These are phyloP conservation scores for Actenoides hombroni DNA, from an alignment of 2,113 vertebrate species.

Conservation along the genomic window DNA sequence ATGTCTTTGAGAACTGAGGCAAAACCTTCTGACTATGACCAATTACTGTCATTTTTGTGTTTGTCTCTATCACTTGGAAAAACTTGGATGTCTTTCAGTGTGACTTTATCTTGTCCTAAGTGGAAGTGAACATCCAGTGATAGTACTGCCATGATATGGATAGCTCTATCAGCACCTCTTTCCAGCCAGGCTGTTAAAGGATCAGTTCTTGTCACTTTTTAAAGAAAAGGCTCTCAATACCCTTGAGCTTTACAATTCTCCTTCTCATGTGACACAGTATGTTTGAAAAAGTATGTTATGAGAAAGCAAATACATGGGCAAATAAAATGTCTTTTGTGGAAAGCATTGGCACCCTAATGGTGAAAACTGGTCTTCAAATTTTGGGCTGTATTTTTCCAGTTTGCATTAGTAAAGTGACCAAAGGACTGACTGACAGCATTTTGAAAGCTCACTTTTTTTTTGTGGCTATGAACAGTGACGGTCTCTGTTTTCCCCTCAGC, in stretches of 20 bases:
- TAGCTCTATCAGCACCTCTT: not conserved
- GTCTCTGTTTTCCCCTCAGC: slow-evolving; percentile 2
- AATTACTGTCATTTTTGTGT: not conserved
- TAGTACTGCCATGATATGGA: not conserved
- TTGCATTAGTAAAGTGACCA: not conserved
- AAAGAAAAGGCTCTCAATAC: not conserved
- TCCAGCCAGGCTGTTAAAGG: not conserved
- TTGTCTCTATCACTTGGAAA: not conserved
- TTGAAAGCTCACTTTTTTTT: not conserved
- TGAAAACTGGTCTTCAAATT: not conserved
- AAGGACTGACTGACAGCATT: not conserved
- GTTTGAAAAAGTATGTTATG: not conserved
- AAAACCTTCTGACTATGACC: not conserved
- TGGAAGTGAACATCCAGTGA: not conserved
- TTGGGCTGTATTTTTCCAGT: slow-evolving; percentile 28
- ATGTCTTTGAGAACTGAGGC: not conserved
- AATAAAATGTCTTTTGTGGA: not conserved
- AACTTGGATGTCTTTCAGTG: not conserved
- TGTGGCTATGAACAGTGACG: not conserved
- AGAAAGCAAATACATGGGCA: not conserved
- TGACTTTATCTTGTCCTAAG: not conserved
- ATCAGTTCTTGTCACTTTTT: not conserved
- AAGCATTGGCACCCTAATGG: not conserved
- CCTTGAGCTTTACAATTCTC: not conserved
- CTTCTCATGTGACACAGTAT: not conserved